Conservation (phyloP, 2,888 invertebrate species). For the Calameuta pallipes region DNA sequence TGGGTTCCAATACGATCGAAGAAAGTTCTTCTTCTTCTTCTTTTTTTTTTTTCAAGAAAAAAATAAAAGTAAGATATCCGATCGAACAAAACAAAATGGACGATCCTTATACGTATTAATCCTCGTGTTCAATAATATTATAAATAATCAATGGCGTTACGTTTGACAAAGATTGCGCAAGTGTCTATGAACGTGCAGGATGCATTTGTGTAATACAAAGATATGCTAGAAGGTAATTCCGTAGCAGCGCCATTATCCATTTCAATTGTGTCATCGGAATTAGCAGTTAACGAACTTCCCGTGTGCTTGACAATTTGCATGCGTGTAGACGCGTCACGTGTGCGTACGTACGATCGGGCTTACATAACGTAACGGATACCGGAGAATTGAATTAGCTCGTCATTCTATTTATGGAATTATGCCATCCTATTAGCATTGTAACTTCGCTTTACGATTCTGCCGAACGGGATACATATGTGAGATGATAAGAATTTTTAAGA, state of each 20-base stretch:
- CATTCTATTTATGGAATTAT: slow-evolving; percentile 14
- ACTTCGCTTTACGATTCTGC: not conserved
- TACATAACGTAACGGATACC: slow-evolving; percentile 9
- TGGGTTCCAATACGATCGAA: not conserved
- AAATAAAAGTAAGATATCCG: not conserved
- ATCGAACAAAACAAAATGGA: not conserved
- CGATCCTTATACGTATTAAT: not conserved
- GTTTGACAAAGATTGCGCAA: not conserved
- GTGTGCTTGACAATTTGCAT: not conserved
- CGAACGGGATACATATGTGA: not conserved
- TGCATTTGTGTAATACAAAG: not conserved
- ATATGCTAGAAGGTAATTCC: not conserved
- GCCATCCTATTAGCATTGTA: not conserved
- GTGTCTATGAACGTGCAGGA: not conserved
- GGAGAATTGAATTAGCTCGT: slow-evolving; percentile 15
- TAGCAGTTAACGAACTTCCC: not conserved
- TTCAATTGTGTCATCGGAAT: not conserved
- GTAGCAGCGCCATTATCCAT: not conserved
- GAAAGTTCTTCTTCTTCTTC: not conserved
- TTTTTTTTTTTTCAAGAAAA: not conserved
- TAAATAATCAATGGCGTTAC: not conserved
- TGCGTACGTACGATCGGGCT: not conserved
- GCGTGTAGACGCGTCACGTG: not conserved
- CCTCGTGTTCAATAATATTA: not conserved
- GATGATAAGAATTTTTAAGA: not conserved